Conservation (phyloP, 2,797 vertebrate species). For the Rhinatrema bivittatum region DNA sequence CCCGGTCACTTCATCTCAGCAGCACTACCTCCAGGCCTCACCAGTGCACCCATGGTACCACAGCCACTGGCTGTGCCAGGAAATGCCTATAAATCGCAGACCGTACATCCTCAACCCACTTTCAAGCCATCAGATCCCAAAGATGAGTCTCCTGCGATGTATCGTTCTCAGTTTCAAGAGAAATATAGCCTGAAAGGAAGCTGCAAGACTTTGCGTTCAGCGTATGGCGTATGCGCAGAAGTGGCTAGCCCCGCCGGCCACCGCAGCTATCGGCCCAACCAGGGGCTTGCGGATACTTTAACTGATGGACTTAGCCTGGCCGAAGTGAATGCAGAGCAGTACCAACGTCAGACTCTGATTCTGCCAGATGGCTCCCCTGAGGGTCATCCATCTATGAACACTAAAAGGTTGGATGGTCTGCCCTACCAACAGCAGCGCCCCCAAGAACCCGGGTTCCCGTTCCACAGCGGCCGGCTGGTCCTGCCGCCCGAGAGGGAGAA, state of each 20-base stretch:
- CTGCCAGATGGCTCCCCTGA: too few species aligned
- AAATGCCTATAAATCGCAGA: conserved; percentile 20
- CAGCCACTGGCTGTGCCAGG: background rate
- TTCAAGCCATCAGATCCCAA: rapidly evolving
- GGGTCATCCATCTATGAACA: too few species aligned
- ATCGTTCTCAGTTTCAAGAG: background rate
- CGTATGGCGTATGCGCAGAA: conserved; percentile 34
- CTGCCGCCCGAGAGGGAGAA: background rate
- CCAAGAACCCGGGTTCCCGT: too few species aligned
- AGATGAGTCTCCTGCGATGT: rapidly evolving
- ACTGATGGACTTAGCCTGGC: too few species aligned
- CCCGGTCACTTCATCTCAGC: conserved; percentile 6
- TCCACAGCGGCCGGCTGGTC: conserved; percentile 2
- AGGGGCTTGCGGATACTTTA: too few species aligned
- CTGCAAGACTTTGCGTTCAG: conserved; percentile 2
- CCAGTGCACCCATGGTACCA: background rate
- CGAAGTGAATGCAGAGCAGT: too few species aligned
- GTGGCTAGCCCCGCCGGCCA: too few species aligned
- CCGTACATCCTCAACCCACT: rapidly evolving
- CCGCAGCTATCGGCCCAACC: too few species aligned
- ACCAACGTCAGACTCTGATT: too few species aligned
- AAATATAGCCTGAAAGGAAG: rapidly evolving
- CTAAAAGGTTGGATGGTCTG: too few species aligned
- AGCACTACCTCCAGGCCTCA: background rate
- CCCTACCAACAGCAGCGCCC: background rate